Evolutionary conservation across 2,797 vertebrate genomes (phyloP), one percentile per base, ranked within the genome.

Genomic region (Parambassis ranga): DNA sequence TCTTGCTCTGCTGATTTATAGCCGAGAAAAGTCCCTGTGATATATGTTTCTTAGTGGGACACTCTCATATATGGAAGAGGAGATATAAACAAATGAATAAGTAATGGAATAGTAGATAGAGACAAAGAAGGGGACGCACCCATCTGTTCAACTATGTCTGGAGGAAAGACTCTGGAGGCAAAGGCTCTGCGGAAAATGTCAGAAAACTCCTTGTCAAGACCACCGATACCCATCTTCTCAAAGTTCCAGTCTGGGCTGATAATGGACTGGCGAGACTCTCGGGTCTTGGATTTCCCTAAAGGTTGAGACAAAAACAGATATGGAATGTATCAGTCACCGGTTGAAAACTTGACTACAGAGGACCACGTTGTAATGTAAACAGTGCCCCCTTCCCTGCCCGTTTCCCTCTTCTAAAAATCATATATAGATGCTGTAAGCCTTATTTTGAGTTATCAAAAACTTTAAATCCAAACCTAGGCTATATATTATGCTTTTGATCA

Each of bases 201-300:
- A 0, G 97, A 99, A 64, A 99, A 99, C 68, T 99, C 96, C 64
- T 91, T 97, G 87, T 99, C 96, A 6, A 99, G 92, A 42, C 96
- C 97, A 8, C 97, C 97, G 1, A 99, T 99, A 3, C 96, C 97
- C 97, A 99, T 99, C 66, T 93, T 94, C 90, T 98, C 97, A 82
- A 98, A 99, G 81, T 99, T 98, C 97, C 96, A 99, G 88, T 99
- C 97, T 0, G 96, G 97, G 81, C 95, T 98, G 88, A 99, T 99
- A 89, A 99, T 98, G 7, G 96, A 97, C 87, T 98, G 96, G 0
- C 95, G 93, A 22, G 95, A 94, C 68, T 95, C 95, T 82, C 93
- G 91, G 62, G 95, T 96, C 90, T 95, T 98, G 9, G 96, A 87
- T 86, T 95, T 98, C 33, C 96, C 97, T 99, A 53, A 0, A 28